Evolutionary conservation across 2,113 vertebrate species (phyloP).

Genomic region (Empidonax alnorum): DNA sequence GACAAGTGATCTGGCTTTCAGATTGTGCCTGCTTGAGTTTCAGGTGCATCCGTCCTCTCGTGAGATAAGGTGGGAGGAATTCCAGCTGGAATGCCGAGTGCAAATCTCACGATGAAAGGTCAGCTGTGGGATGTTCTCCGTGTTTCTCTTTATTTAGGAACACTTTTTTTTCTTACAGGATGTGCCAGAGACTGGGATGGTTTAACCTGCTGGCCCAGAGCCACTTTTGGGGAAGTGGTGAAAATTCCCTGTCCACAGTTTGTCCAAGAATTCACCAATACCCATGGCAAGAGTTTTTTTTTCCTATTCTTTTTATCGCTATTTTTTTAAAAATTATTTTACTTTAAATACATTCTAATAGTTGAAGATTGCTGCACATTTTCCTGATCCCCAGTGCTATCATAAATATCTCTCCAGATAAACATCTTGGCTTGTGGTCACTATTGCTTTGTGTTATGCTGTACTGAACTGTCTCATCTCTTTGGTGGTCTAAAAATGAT

Average conservation of each 20-base stretch:
- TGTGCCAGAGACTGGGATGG: conserved; percentile 76
- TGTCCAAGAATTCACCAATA: conserved; percentile 62
- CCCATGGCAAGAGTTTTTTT: conserved; percentile 24
- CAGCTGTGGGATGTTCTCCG: background rate
- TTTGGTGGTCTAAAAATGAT: background rate
- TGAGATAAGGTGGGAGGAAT: background rate
- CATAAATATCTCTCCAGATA: background rate
- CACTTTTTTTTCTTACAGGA: conserved; percentile 7
- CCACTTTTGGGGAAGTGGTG: conserved; percentile 65
- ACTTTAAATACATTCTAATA: background rate
- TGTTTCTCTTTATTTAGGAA: background rate
- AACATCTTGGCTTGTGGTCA: background rate
- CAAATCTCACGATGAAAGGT: background rate
- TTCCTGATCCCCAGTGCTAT: background rate
- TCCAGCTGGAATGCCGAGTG: background rate
- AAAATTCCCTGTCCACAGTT: conserved; percentile 69
- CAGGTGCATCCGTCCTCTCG: background rate
- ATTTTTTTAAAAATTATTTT: background rate
- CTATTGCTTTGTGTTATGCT: background rate
- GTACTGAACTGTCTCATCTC: background rate
- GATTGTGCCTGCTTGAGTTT: background rate
- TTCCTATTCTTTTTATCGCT: background rate
- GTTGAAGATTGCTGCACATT: background rate
- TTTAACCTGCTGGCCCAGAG: conserved; percentile 74
- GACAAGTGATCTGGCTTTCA: background rate